Percentiles rank a stretch among this genome's conserved stretches.
Conservation (phyloP, 2,797 vertebrate genomes). For the Crax fasciolata region DNA sequence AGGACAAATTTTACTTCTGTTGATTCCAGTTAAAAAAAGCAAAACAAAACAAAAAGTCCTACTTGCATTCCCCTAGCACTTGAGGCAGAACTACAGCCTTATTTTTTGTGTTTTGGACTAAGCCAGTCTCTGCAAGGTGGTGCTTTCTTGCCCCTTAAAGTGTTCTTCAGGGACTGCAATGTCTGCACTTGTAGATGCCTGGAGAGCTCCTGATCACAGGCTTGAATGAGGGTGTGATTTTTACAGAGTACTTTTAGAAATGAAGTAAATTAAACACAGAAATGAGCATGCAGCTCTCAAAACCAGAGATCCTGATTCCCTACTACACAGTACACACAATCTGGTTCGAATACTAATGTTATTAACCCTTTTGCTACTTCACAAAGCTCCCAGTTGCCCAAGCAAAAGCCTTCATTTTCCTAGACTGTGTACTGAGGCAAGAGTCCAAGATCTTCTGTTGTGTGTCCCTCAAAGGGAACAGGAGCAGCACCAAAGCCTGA, state of each 20-base stretch:
- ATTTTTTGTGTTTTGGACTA: conserved; percentile 71
- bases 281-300: not conserved
- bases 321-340: not conserved
- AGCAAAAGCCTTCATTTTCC: not conserved
- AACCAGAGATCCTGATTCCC: not conserved
- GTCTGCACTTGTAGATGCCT: conserved; percentile 77
- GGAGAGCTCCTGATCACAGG: conserved; percentile 78
- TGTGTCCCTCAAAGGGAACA: not conserved
- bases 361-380: not conserved
- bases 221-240: not conserved
- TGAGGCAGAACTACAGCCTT: not conserved
- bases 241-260: not conserved
- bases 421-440: not conserved
- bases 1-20: not conserved
- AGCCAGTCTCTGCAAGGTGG: conserved; percentile 22
- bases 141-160: conserved; percentile 45
- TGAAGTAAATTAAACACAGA: not conserved
- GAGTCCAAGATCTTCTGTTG: not conserved
- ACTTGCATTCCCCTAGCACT: not conserved
- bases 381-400: not conserved
- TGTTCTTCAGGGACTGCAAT: conserved; percentile 68
- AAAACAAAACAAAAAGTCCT: not conserved
- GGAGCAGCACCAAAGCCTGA: not conserved
- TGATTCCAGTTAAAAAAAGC: not conserved
- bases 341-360: not conserved